Evolutionary conservation across 2,888 invertebrate species (phyloP).

Genomic region (Ephialtes manifestator): DNA sequence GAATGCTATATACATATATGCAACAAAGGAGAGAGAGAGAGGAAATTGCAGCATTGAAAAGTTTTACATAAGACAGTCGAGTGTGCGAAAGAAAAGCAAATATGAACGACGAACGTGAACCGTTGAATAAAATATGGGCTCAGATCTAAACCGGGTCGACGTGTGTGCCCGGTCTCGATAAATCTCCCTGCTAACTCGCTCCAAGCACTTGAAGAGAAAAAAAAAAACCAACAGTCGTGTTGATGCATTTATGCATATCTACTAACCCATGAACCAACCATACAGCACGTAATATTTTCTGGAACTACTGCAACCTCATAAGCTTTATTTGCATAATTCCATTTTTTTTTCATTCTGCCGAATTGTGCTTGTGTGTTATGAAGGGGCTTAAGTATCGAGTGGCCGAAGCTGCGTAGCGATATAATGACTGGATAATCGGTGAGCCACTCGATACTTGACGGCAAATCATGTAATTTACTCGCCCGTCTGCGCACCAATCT

Average conservation of each 20-base stretch:
- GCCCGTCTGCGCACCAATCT: slow-evolving; percentile 9
- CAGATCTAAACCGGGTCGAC: no score
- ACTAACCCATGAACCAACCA: not conserved
- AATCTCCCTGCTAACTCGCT: no score
- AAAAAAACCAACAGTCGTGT: slow-evolving; percentile 1
- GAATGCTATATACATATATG: not conserved
- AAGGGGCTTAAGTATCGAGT: not conserved
- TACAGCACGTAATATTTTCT: slow-evolving; percentile 8
- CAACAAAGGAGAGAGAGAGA: no score
- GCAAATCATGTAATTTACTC: slow-evolving; percentile 18
- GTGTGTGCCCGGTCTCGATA: no score
- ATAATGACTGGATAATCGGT: slow-evolving; percentile 20
- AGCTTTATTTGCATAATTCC: not conserved
- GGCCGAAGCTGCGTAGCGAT: not conserved
- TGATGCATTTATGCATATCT: slow-evolving; percentile 35
- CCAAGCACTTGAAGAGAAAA: not conserved
- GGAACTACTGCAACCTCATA: not conserved
- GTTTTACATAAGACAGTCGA: no score
- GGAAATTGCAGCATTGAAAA: no score
- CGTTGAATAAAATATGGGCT: no score
- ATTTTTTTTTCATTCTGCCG: slow-evolving; percentile 4
- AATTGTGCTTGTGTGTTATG: not conserved
- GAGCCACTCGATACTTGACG: slow-evolving; percentile 15
- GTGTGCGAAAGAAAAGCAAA: no score
- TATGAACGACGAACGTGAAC: no score